Evolutionary conservation across 1,140 invertebrate genomes (phyloP), one percentile per base, ranked within the genome.

Genomic region (Drosophila malerkotliana): DNA sequence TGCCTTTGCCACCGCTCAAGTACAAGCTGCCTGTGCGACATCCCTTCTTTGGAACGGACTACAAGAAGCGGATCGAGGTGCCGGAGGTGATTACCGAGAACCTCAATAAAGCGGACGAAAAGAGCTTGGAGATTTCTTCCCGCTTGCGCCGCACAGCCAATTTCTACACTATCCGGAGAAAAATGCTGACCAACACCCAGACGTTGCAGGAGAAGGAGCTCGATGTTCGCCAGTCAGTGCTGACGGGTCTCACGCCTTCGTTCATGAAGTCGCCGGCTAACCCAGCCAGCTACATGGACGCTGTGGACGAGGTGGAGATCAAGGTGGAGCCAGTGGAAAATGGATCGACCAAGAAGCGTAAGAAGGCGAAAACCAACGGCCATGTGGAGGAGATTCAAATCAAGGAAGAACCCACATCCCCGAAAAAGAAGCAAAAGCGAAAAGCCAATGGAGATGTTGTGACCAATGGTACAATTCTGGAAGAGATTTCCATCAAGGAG

Each of bases 1-100:
- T 44, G 6, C 14, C 30, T 2, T 4, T 4, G 4, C n/a, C 30
- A 3, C 74, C 78, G 1, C 69, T 32, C 0, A 62, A 49, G 9
- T 59, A 47, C n/a, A 30, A 32, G 8, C 12, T 72, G 41, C 61
- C 64, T 1, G 45, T 79, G 6, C 69, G 83, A 2, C 82, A 87
- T 69, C 82, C 82, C 1, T 82, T 79, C n/a, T 87, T 87, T 24
- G 82, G 82, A 0, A 59, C 71, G 0, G 44, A 78, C 12, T 87
- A 59, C 10, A 68, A 87, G 53, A 28, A 14, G 1, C 62, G 47
- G 47, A 72, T 88, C 7, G 30, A 82, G 9, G 6, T 87, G 7
- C 53, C 54, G 21, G 47, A 67, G 15, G 37, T 34, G 0, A 63
- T 62, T 5, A 14, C 24, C 0, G 44, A 62, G 3, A 15, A 21